Percentiles rank a stretch among this genome's conserved stretches.
phyloP scores from a whole-genome alignment of 2,888 invertebrate genomes.

The Dione vanillae region DNA sequence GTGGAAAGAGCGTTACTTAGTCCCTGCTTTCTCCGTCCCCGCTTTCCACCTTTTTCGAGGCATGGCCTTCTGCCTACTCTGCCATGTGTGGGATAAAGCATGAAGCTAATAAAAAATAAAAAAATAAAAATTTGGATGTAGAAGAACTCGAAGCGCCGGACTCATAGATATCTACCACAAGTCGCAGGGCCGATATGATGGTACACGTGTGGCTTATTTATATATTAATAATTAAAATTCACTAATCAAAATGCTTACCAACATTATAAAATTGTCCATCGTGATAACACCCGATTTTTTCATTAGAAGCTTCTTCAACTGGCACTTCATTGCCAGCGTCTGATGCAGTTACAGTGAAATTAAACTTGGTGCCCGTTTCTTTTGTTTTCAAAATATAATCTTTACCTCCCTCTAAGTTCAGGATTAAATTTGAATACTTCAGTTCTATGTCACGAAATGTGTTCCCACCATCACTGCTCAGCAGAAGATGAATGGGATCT shows the following conservation, averaged over 20 bases:
- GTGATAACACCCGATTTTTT: slow-evolving; percentile 67
- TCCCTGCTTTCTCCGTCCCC: too few species aligned
- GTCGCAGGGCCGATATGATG: too few species aligned
- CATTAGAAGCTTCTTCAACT: slow-evolving; percentile 55
- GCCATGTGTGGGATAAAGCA: too few species aligned
- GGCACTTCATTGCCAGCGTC: slow-evolving; percentile 55
- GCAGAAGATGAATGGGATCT: slow-evolving; percentile 71
- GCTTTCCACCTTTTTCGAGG: too few species aligned
- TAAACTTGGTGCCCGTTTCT: slow-evolving; percentile 78
- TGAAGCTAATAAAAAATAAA: too few species aligned
- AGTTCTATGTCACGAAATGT: slow-evolving; percentile 70
- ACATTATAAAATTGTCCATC: slow-evolving; percentile 70
- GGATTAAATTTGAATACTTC: slow-evolving; percentile 70
- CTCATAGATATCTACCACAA: too few species aligned
- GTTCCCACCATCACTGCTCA: slow-evolving; percentile 73
- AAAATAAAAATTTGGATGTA: too few species aligned
- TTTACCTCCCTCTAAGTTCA: slow-evolving; percentile 73
- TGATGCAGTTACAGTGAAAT: slow-evolving; percentile 72
- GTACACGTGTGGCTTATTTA: too few species aligned
- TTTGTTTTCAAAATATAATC: slow-evolving; percentile 77
- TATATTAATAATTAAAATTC: not conserved
- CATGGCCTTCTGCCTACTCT: too few species aligned
- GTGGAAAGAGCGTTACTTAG: too few species aligned
- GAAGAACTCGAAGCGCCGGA: too few species aligned
- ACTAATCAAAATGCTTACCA: slow-evolving; percentile 60